Evolutionary conservation across 1,140 invertebrate genomes (phyloP), one percentile per base, ranked within the genome.

Genomic region (Tenebrio molitor): DNA sequence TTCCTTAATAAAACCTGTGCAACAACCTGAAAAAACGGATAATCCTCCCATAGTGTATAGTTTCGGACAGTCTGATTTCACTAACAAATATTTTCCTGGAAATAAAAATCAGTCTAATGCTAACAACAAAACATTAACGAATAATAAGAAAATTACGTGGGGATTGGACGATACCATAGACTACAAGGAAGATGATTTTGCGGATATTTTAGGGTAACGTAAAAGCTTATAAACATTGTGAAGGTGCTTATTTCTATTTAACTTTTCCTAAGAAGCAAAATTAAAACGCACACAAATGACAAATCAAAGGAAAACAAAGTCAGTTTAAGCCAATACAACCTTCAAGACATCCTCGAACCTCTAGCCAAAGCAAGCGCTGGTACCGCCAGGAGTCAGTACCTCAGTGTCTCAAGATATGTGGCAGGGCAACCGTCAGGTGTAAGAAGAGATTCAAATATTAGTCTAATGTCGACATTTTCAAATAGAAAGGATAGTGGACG

Each of bases 301-400:
- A 85, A 75, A 82, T 81, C 64, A 81, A 87, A 87, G 77, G 86
- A 87, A 74, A 85, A 85, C 77, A 83, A 84, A 77, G 77, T 83
- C 21, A 85, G 85, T 74, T 84, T 84, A 81, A 87, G 86, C 72
- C 82, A 83, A 50, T 84, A 81, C 58, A 85, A 86, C 76, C 73
- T 84, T n/a, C 77, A 79, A 74, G 73, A 81, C 23, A 33, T 85
- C 71, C 44, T 78, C 74, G 67, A 81, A 77, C 73, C 83, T 72
- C 46, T 86, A 81, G 85, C 83, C 78, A 78, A 85, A 85, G 65
- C 74, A 77, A 62, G 73, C 78, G 71, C 80, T 78, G 33, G 72
- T 1, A 91, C 89, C 17, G 90, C 90, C 0, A 93, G 93, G 76
- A 89, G 92, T 74, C 90, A 93, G 78, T 94, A 93, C 80, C 77